Base-by-base conservation (phyloP, 2,113 vertebrate genomes). In the Epinephelus fuscoguttatus region DNA sequence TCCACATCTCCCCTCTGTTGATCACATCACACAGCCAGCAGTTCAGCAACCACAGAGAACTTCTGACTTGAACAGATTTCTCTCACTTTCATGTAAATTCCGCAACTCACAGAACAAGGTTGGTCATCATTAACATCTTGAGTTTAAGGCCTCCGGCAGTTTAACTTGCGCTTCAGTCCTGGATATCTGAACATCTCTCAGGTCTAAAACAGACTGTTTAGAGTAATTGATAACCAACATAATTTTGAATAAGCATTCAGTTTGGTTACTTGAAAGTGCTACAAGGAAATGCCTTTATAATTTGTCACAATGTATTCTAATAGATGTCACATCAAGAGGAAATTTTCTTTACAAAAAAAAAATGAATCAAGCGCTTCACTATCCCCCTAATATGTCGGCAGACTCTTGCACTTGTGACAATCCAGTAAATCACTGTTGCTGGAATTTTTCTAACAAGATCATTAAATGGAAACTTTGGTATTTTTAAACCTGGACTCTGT, bases 121-220 rank as follows among this genome's bases (percentile, higher is more conserved):
- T 17, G 42, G 14, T 57, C 11, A 11, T 70, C 14, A 62, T 50
- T 1, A 40, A 13, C 40, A 62, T 82, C 37, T 57, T 10, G 40
- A 18, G 4, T 68, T 89, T 91, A 90, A 91, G 85, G 86, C 78
- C 60, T 77, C 81, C 2, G 5, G 70, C 73, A 78, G 30, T 66
- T 60, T n/a, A 25, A 62, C 8, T 73, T 63, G 40, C 70, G 70
- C 49, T 78, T 75, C 40, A 87, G 27, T 62, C 23, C 12, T 30
- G 50, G 73, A 30, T 12, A 12, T 37, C 45, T 64, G 47, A 66
- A 56, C 12, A 61, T 61, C 23, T 75, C 2, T 68, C 27, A 6
- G 52, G 12, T 67, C 42, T 70, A 68, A 45, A 75, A 8, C 19
- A 23, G 8, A 42, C 47, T 77, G 18, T 49, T 68, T 59, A 13